Base-by-base conservation (phyloP, 2,113 vertebrate species). In the Sorex araneus region DNA sequence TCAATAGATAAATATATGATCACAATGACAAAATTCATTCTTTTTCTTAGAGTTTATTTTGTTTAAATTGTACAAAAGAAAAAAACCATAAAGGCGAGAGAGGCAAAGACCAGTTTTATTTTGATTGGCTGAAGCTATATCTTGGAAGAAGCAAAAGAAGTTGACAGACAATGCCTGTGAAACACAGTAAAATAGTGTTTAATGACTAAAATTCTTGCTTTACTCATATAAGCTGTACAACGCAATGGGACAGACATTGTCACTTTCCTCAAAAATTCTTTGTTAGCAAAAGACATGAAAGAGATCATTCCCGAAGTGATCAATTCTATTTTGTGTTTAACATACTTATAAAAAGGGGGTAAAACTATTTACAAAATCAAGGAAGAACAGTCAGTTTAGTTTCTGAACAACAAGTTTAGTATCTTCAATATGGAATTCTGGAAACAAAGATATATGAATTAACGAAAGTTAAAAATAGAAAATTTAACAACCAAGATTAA, bases 391-490 rank as follows among this genome's bases (percentile, higher is more conserved):
- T 57, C 36, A 47, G 2, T 47, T 90, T 75, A 81, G 45, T 23
- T 77, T 85, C 16, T 60, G 28, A 81, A 28, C 4, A 19, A 89
- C 80, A 94, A 40, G 8, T 34, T 73, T 23, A 82, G 1, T 25
- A 1, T 67, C 16, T 82, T 87, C 23, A 74, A 50, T 28, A 50
- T 16, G 19, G 5, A 19, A 19, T 2, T 76, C 66, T 87, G 66
- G 75, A 63, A 54, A 74, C 6, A 78, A 11, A 19, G 25, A 43
- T 30, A 21, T 0, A 0, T 60, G 15, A n/a, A 15, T 66, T 27
- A 85, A 80, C 90, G 57, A 82, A 81, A 32, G 21, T 25, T 36
- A 90, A 90, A 94, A 79, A 70, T 74, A 60, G 23, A n/a, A 30
- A 63, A 57, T 69, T 40, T 92, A 54, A 66, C 81, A 45, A 78